Conservation (phyloP, 1,140 invertebrate genomes). For the Orius laevigatus region DNA sequence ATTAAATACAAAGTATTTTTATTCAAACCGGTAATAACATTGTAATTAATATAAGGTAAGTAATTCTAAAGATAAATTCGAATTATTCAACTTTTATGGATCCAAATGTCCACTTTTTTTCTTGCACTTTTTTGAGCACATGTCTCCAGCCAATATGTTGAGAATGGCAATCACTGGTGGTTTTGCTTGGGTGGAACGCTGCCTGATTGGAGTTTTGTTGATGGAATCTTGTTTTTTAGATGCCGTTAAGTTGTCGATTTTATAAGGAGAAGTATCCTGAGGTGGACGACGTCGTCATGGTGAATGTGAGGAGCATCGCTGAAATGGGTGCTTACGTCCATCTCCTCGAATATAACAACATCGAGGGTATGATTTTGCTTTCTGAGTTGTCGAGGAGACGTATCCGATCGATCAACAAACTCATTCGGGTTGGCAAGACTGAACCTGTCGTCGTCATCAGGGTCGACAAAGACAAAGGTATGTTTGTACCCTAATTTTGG, state of each 20-base stretch:
- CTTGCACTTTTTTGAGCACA: no score
- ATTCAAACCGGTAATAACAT: no score
- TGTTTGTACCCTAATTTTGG: neutral
- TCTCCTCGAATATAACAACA: slow-evolving; percentile 96
- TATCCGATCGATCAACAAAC: slow-evolving; percentile 98
- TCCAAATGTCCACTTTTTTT: no score
- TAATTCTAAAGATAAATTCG: no score
- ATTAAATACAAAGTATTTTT: no score
- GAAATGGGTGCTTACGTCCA: slow-evolving; percentile 99
- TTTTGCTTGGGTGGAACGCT: no score
- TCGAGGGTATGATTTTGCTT: slow-evolving; percentile 90
- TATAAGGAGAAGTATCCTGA: slow-evolving; percentile 97
- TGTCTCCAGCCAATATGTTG: no score
- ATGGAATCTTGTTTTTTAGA: slow-evolving; percentile 25
- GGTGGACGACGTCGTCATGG: slow-evolving; percentile 98
- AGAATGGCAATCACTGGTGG: no score
- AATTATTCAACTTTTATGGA: no score
- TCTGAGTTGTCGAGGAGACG: slow-evolving; percentile 94
- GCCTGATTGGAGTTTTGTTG: no score
- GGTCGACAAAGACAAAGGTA: slow-evolving; percentile 98
- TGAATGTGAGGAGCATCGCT: slow-evolving; percentile 93
- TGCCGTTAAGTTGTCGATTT: slow-evolving; percentile 93
- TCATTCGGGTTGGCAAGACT: slow-evolving; percentile 94
- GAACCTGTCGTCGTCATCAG: slow-evolving; percentile 98
- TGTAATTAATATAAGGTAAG: no score